Evolutionary conservation across 1,140 invertebrate genomes (phyloP).

Genomic region (Drosophila sturtevanti): DNA sequence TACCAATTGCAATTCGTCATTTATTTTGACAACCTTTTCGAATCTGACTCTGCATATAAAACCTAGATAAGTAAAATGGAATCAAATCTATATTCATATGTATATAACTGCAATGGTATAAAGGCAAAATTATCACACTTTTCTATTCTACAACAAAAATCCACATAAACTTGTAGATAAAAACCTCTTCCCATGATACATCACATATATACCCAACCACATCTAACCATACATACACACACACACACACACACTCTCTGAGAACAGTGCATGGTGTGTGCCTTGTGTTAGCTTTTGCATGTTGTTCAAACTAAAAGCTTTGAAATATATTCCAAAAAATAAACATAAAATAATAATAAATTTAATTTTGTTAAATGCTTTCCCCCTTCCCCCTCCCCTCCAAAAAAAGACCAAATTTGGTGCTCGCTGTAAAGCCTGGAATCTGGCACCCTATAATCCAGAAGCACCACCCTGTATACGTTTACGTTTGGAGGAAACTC

Average conservation of each 20-base stretch:
- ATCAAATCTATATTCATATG: no score
- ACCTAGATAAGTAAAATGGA: no score
- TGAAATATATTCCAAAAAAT: no score
- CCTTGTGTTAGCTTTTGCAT: slow-evolving; percentile 57
- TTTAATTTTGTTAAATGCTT: neutral
- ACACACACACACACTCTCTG: neutral
- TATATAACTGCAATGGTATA: neutral
- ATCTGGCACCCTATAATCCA: slow-evolving; percentile 85
- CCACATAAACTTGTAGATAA: slow-evolving; percentile 3
- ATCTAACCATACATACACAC: slow-evolving; percentile 4
- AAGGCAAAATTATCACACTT: slow-evolving; percentile 5
- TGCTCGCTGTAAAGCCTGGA: slow-evolving; percentile 88
- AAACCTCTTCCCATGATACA: neutral
- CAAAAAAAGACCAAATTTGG: slow-evolving; percentile 87
- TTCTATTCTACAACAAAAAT: slow-evolving; percentile 20
- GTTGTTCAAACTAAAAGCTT: slow-evolving; percentile 23
- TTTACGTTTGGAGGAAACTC: slow-evolving; percentile 85
- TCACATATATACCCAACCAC: neutral
- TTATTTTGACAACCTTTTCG: no score
- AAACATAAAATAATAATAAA: neutral
- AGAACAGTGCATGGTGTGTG: slow-evolving; percentile 50
- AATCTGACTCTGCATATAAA: no score
- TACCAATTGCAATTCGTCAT: neutral
- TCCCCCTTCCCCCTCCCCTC: slow-evolving; percentile 7
- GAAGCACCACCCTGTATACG: slow-evolving; percentile 84